These are phyloP conservation scores for Propsilocerus akamusi DNA, from an alignment of 1,140 invertebrate genomes.

Conservation along the genomic window DNA sequence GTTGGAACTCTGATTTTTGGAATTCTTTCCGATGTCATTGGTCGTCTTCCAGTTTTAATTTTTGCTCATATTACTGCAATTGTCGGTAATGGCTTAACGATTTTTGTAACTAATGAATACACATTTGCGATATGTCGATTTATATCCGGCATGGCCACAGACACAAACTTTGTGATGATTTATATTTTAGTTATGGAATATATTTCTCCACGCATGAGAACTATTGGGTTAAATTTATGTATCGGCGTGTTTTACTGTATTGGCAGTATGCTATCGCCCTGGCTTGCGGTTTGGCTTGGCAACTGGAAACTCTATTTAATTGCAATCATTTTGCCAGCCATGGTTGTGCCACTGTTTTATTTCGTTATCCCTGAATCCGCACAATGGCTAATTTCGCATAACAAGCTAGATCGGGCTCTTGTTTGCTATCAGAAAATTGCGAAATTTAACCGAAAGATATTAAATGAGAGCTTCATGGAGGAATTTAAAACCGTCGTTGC, in stretches of 20 bases:
- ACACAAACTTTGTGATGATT: slow-evolving; percentile 41
- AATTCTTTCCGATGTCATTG: slow-evolving; percentile 33
- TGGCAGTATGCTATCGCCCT: slow-evolving; percentile 31
- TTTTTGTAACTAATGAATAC: slow-evolving; percentile 27
- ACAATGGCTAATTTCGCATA: slow-evolving; percentile 38
- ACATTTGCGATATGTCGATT: slow-evolving; percentile 30
- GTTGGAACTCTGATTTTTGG: slow-evolving; percentile 36
- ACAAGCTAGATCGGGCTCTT: slow-evolving; percentile 31
- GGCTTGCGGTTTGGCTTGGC: slow-evolving; percentile 28
- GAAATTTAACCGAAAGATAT: slow-evolving; percentile 28
- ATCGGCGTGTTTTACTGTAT: slow-evolving; percentile 38
- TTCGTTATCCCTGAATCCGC: slow-evolving; percentile 38
- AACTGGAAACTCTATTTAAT: slow-evolving; percentile 33
- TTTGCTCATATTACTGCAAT: slow-evolving; percentile 32
- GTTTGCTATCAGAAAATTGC: slow-evolving; percentile 32
- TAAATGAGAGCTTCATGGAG: slow-evolving; percentile 26
- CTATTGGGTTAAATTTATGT: slow-evolving; percentile 34
- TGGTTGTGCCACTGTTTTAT: slow-evolving; percentile 26
- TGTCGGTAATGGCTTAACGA: slow-evolving; percentile 31
- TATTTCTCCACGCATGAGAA: slow-evolving; percentile 33
- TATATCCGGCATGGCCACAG: slow-evolving; percentile 35
- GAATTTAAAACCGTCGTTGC: slow-evolving; percentile 25
- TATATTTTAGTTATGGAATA: slow-evolving; percentile 44
- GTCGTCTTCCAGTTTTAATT: slow-evolving; percentile 34
- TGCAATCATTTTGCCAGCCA: slow-evolving; percentile 30